Percentiles rank a stretch among this genome's conserved stretches.
Conservation (phyloP, 2,113 vertebrate genomes). For the Parotia lawesii region DNA sequence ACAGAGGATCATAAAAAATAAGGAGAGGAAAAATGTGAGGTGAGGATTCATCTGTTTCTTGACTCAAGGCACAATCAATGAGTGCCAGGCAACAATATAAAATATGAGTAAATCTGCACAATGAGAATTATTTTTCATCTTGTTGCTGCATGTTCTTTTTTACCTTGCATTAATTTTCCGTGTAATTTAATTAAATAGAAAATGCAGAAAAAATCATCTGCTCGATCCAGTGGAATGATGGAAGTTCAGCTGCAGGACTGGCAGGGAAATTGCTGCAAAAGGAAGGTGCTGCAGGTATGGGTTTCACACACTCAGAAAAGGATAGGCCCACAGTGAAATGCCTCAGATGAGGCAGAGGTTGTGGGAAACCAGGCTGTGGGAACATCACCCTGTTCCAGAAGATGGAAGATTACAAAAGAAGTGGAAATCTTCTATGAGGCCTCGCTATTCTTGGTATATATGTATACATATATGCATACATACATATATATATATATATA, state of each 20-base stretch:
- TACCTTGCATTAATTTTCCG: neutral
- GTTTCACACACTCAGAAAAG: neutral
- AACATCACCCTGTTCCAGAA: neutral
- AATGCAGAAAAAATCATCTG: neutral
- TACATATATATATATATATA: no score
- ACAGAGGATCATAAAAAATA: neutral
- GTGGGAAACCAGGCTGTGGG: neutral
- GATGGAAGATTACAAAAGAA: neutral
- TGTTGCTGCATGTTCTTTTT: neutral
- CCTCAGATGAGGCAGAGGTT: neutral
- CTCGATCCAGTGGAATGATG: neutral
- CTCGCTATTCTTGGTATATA: neutral
- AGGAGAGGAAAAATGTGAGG: neutral
- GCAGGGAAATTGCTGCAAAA: neutral
- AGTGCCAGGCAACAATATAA: neutral
- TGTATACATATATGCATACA: rapidly evolving
- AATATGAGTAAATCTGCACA: neutral
- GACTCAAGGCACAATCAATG: neutral
- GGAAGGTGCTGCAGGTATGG: rapidly evolving
- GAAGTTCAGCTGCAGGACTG: neutral
- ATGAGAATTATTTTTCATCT: neutral
- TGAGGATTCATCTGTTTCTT: neutral
- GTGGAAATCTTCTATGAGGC: neutral
- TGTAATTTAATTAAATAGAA: neutral
- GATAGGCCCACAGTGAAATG: neutral